These are phyloP conservation scores for Amphiprion ocellaris DNA, from an alignment of 2,113 vertebrate genomes.

Conservation along the genomic window DNA sequence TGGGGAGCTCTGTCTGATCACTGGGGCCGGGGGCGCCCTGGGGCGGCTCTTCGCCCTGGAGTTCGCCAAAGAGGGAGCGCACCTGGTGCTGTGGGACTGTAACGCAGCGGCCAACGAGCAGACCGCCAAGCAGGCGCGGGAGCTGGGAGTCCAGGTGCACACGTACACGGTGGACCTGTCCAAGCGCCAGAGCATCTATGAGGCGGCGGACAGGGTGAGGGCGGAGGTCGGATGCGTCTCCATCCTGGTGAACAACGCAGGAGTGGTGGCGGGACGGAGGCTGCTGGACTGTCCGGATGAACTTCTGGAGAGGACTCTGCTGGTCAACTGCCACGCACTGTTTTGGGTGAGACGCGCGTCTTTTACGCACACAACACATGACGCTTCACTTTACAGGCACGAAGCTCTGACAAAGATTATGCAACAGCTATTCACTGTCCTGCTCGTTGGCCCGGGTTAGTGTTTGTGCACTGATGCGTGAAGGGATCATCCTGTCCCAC, in stretches of 20 bases:
- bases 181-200: constrained; percentile 84
- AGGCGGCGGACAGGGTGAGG: constrained; percentile 67
- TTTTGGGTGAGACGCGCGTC: constrained; percentile 81
- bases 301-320: constrained; percentile 81
- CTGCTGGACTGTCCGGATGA: constrained; percentile 84
- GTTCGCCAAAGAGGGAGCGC: constrained; percentile 86
- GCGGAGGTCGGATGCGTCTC: constrained; percentile 78
- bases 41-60: constrained; percentile 87
- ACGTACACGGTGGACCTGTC: constrained; percentile 89
- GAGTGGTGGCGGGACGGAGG: constrained; percentile 79
- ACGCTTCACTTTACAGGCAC: not conserved
- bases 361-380: constrained; percentile 25
- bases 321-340: constrained; percentile 84
- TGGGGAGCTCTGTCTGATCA: constrained; percentile 89
- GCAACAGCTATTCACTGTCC: constrained; percentile 36
- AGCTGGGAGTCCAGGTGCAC: constrained; percentile 81
- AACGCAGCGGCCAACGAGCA: constrained; percentile 84
- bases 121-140: constrained; percentile 84
- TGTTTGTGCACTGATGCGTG: constrained; percentile 57
- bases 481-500: constrained; percentile 33
- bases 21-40: constrained; percentile 87
- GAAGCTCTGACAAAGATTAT: constrained; percentile 37
- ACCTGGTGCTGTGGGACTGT: constrained; percentile 90
- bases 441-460: not conserved
- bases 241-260: constrained; percentile 83